These are phyloP conservation scores for Marmota monax DNA, from an alignment of 2,113 vertebrate species.

Conservation along the genomic window DNA sequence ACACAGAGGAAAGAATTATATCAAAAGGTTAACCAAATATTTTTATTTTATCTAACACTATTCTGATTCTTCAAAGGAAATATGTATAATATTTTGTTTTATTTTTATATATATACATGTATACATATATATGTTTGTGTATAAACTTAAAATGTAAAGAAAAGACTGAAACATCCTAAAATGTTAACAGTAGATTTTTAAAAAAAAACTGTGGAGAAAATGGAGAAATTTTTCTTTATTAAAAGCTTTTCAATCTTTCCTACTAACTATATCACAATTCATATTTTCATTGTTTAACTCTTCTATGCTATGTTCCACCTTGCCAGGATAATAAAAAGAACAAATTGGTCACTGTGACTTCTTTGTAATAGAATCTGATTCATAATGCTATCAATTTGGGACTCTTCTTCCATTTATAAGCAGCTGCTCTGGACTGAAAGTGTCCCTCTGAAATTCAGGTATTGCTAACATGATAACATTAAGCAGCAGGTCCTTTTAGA, in stretches of 20 bases:
- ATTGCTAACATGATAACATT: not conserved
- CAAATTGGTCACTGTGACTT: not conserved
- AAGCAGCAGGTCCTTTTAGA: not conserved
- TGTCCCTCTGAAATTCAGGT: not conserved
- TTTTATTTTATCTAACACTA: not conserved
- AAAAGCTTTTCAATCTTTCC: not conserved
- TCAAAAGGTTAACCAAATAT: not conserved
- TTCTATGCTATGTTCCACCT: not conserved
- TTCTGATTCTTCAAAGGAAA: not conserved
- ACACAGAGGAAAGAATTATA: not conserved
- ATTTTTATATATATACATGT: not conserved
- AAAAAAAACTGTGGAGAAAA: constrained; percentile 22
- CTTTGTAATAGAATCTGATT: not conserved
- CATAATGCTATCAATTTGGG: not conserved
- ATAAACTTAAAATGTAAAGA: not conserved
- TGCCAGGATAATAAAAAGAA: not conserved
- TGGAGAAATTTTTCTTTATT: not conserved
- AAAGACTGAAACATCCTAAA: not conserved
- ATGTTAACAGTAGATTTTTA: not conserved
- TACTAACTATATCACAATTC: not conserved
- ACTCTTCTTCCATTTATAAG: not conserved
- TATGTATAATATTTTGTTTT: not conserved
- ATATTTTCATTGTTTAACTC: not conserved
- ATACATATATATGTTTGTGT: no score
- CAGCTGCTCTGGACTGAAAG: not conserved